Conservation (phyloP, 2,797 vertebrate species). For the Lerista edwardsae region DNA sequence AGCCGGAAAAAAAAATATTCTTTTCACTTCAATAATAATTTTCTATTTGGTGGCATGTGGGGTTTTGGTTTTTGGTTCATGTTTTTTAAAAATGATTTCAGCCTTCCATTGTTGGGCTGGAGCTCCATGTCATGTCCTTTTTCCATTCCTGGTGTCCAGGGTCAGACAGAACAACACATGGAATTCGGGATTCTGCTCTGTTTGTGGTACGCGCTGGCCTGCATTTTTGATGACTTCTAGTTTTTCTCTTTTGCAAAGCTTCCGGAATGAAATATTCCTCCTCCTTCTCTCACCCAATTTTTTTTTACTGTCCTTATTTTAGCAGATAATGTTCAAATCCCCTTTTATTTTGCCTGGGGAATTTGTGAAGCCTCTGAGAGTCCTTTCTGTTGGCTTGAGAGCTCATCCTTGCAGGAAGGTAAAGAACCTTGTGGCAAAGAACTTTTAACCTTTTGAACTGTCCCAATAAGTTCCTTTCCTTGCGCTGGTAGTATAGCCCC, state of each 20-base stretch:
- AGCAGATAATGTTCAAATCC: not conserved
- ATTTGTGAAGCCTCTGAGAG: not conserved
- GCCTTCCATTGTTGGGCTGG: not conserved
- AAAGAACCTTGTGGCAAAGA: too few species aligned
- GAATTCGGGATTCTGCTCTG: fast-evolving
- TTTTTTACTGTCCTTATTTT: not conserved
- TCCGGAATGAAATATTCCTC: fast-evolving
- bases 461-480: too few species aligned
- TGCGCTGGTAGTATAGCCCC: too few species aligned
- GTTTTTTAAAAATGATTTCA: not conserved
- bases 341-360: not conserved
- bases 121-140: not conserved
- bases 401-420: too few species aligned
- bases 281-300: fast-evolving
- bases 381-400: not conserved
- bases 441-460: too few species aligned
- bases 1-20: not conserved
- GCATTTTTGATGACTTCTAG: fast-evolving
- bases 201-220: fast-evolving
- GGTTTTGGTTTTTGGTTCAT: not conserved
- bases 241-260: fast-evolving
- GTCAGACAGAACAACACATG: not conserved
- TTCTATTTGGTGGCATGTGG: not conserved
- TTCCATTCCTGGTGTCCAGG: not conserved
- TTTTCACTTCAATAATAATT: not conserved